Evolutionary conservation across 2,888 invertebrate species (phyloP), one percentile per base, ranked within the genome.

Genomic region (Prenolepis imparis): DNA sequence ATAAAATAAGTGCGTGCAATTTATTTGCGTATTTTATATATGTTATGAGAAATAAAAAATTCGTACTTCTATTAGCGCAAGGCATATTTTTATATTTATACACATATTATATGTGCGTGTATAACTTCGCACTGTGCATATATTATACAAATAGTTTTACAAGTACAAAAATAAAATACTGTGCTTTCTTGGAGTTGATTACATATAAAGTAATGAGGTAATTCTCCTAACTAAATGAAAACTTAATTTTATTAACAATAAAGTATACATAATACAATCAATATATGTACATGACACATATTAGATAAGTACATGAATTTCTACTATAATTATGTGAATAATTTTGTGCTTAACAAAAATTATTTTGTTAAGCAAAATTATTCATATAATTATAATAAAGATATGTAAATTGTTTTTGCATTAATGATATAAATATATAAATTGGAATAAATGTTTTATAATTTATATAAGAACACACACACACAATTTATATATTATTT

Each of bases 141-240:
- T 41, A 15, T n/a, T 39, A 57, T 8, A 36, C 21, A 57, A 39
- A 57, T 72, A 57, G 39, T 72, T 57, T 24, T 57, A 57, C 21
- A 52, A 21, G 11, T 36, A 24, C 5, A 9, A 57, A 39, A 57
- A 55, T 72, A 18, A 57, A 72, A 3, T 39, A 57, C 21, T 12
- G 9, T 68, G 48, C n/a, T 12, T 1, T 2, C 11, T 8, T 28
- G 24, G n/a, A 32, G 28, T 6, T 11, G 44, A 11, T 67, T 36
- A 28, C 28, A 28, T 28, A 3, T n/a, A 12, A 48, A 32, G 6
- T 52, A 32, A 5, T 6, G 28, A 68, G 32, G 36, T 52, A 18
- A 24, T 24, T 5, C 24, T 41, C n/a, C n/a, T n/a, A n/a, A n/a
- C n/a, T n/a, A 5, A 24, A 32, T 0, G 5, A 28, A 48, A 28